A percentile compares a stretch with the other conserved stretches of the same genome.
phyloP scores from a whole-genome alignment of 2,113 vertebrate species.

The Psophia crepitans region DNA sequence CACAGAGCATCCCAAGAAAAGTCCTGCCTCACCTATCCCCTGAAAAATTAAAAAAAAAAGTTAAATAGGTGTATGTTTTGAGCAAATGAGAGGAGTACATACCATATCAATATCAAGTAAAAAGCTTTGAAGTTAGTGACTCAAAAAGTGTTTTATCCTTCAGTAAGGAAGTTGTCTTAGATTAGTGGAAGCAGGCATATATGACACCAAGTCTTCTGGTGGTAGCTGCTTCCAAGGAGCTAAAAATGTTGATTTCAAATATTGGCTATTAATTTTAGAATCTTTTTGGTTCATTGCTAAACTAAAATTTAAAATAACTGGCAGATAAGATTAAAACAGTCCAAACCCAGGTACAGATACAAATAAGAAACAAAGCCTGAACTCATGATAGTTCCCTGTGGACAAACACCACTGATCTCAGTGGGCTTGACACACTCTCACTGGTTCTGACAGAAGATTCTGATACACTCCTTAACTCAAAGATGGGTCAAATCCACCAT shows the following conservation, averaged over 20 bases:
- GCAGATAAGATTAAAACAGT: background rate
- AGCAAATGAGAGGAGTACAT: background rate
- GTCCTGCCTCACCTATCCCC: slow-evolving; percentile 80
- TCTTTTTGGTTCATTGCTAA: background rate
- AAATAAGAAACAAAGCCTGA: background rate
- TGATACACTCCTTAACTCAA: background rate
- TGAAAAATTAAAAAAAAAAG: slow-evolving; percentile 38
- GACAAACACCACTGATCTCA: background rate
- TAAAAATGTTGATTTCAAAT: background rate
- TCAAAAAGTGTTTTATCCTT: background rate
- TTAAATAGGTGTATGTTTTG: background rate
- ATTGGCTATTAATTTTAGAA: background rate
- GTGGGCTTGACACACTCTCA: background rate
- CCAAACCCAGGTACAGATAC: background rate
- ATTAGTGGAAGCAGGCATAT: background rate
- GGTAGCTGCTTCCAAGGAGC: background rate
- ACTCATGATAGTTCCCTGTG: background rate
- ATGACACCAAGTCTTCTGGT: background rate
- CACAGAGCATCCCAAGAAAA: slow-evolving; percentile 82
- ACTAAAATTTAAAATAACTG: background rate
- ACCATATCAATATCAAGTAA: background rate
- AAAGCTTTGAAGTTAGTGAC: background rate
- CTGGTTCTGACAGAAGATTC: background rate
- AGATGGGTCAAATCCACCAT: background rate
- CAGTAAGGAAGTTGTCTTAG: background rate